Evolutionary conservation across 2,113 vertebrate genomes (phyloP).

Genomic region (Tonatia bakeri): DNA sequence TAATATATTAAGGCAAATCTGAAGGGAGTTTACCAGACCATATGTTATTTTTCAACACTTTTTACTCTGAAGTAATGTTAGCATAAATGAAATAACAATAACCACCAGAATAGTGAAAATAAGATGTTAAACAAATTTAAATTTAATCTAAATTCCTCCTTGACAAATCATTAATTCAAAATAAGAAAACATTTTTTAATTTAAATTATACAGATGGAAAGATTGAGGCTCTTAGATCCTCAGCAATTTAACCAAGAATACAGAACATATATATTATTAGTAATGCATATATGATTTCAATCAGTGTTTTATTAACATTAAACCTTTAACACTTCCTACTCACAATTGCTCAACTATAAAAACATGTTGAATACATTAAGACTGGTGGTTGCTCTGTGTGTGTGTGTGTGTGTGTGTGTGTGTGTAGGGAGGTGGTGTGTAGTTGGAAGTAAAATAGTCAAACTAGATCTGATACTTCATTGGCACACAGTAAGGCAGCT

Average conservation of each 20-base stretch:
- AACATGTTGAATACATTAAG: neutral
- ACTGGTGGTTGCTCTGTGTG: rapidly evolving
- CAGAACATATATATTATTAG: neutral
- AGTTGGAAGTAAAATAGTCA: neutral
- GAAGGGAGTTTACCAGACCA: neutral
- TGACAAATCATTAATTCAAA: neutral
- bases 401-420: neutral
- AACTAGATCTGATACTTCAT: neutral
- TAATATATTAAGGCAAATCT: neutral
- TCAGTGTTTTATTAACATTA: neutral
- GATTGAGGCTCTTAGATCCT: neutral
- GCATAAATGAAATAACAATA: neutral
- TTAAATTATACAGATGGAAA: neutral
- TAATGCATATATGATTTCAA: neutral
- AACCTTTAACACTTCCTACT: neutral
- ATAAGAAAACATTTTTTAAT: neutral
- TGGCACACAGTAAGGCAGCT: neutral
- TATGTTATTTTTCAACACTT: neutral
- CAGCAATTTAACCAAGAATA: neutral
- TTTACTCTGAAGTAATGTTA: neutral
- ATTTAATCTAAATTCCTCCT: neutral
- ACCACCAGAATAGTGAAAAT: neutral
- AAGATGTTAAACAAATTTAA: neutral
- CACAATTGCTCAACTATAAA: neutral
- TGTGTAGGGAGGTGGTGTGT: neutral